Conservation (phyloP, 2,113 vertebrate genomes). For the Myiozetetes cayanensis region DNA sequence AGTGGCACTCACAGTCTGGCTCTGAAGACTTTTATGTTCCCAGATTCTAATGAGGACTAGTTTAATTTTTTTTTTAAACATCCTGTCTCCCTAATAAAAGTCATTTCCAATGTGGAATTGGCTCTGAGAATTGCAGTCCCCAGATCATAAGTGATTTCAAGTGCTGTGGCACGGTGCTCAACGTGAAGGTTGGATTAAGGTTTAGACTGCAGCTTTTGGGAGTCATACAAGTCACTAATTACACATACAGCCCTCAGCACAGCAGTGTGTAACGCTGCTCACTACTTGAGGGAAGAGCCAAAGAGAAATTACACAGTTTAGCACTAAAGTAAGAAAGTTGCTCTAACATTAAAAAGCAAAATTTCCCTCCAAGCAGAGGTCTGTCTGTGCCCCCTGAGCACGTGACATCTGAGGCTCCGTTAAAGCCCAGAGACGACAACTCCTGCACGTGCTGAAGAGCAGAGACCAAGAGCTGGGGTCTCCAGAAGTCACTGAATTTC, state of each 20-base stretch:
- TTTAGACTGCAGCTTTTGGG: background rate
- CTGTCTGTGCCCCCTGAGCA: background rate
- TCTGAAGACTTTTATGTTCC: conserved; percentile 13
- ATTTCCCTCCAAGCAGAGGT: background rate
- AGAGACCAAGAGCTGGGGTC: background rate
- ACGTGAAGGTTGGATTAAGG: background rate
- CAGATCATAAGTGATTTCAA: background rate
- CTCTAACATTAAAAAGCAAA: background rate
- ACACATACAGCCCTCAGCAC: background rate
- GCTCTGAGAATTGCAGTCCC: background rate
- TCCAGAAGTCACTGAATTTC: background rate
- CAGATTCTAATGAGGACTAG: conserved; percentile 17
- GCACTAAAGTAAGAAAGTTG: background rate
- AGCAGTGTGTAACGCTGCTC: background rate
- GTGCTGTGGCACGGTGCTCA: background rate
- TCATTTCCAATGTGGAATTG: background rate
- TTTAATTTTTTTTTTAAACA: conserved; percentile 23
- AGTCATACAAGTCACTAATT: conserved; percentile 3
- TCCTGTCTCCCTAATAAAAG: background rate
- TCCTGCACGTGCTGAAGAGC: background rate
- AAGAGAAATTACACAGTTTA: background rate
- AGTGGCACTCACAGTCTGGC: background rate
- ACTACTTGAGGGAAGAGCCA: background rate
- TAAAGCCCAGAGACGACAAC: background rate
- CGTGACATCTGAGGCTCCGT: background rate